Conservation (phyloP, 2,797 vertebrate genomes). For the Labroides dimidiatus region DNA sequence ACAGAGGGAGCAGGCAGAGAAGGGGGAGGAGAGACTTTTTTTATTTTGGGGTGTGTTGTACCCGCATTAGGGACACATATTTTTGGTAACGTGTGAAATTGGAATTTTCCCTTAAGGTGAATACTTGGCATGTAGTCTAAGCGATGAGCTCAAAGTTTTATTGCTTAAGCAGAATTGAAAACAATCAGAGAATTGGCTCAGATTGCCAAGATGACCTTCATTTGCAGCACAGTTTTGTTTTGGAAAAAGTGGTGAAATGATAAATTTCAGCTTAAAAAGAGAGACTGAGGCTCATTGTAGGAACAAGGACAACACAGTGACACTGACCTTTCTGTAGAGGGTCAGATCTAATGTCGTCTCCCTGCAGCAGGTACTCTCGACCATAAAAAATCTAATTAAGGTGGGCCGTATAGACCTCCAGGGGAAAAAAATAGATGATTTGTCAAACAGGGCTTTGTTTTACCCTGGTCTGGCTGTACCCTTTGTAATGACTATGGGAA, state of each 20-base stretch:
- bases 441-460: slow-evolving; percentile 19
- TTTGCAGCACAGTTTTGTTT: slow-evolving; percentile 15
- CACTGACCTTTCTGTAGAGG: slow-evolving; percentile 25
- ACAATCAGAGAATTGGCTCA: not conserved
- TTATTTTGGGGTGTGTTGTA: too few relatives aligned
- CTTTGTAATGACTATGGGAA: slow-evolving; percentile 1
- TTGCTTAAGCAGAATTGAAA: not conserved
- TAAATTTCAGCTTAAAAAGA: slow-evolving; percentile 21
- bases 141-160: not conserved
- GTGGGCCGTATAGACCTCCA: not conserved
- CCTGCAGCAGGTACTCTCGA: slow-evolving; percentile 9
- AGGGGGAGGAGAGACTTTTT: too few relatives aligned
- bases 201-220: slow-evolving; percentile 56
- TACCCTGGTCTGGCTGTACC: slow-evolving; percentile 11
- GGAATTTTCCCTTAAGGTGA: not conserved
- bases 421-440: not conserved
- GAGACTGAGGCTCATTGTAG: not conserved
- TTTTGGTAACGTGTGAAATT: too few relatives aligned
- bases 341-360: slow-evolving; percentile 28
- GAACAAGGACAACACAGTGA: slow-evolving; percentile 18
- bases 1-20: too few relatives aligned
- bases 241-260: too few relatives aligned
- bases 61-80: too few relatives aligned
- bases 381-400: slow-evolving; percentile 2
- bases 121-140: not conserved